A percentile compares a stretch with the other conserved stretches of the same genome.
phyloP scores from a whole-genome alignment of 2,797 vertebrate genomes.

The Hyperoplus lanceolatus region DNA sequence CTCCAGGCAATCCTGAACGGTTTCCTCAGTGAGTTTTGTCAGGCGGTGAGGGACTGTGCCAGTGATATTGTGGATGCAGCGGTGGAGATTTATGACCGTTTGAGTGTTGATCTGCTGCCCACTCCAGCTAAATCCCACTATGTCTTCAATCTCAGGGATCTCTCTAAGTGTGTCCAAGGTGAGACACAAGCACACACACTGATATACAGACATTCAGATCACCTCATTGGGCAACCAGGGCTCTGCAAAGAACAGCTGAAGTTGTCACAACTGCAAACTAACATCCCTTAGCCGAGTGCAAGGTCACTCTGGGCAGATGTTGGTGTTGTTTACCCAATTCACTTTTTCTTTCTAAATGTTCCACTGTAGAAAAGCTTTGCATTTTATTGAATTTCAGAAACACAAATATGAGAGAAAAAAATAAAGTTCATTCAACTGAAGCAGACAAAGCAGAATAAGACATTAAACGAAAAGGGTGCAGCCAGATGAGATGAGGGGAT shows the following conservation, averaged over 20 bases:
- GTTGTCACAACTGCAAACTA: background rate
- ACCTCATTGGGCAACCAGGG: background rate
- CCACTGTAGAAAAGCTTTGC: background rate
- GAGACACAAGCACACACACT: conserved; percentile 31
- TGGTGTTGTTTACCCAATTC: background rate
- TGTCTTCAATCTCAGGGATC: conserved; percentile 91
- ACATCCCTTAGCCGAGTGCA: background rate
- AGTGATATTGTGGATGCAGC: conserved; percentile 88
- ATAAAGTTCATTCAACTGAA: background rate
- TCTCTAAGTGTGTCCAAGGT: conserved; percentile 94
- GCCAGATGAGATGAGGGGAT: background rate
- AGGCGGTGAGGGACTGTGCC: conserved; percentile 84
- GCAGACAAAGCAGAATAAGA: background rate
- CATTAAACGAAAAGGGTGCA: background rate
- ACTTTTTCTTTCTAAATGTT: background rate
- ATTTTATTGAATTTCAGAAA: conserved; percentile 2
- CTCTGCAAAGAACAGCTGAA: background rate
- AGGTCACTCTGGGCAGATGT: background rate
- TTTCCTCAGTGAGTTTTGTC: conserved; percentile 88
- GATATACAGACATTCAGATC: background rate
- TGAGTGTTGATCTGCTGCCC: conserved; percentile 91
- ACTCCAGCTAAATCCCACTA: conserved; percentile 93
- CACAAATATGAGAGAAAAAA: background rate
- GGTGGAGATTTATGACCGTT: conserved; percentile 90
- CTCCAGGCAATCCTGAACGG: conserved; percentile 88